Evolutionary conservation across 2,113 vertebrate genomes (phyloP), one percentile per base, ranked within the genome.

Genomic region (Anoplopoma fimbria): DNA sequence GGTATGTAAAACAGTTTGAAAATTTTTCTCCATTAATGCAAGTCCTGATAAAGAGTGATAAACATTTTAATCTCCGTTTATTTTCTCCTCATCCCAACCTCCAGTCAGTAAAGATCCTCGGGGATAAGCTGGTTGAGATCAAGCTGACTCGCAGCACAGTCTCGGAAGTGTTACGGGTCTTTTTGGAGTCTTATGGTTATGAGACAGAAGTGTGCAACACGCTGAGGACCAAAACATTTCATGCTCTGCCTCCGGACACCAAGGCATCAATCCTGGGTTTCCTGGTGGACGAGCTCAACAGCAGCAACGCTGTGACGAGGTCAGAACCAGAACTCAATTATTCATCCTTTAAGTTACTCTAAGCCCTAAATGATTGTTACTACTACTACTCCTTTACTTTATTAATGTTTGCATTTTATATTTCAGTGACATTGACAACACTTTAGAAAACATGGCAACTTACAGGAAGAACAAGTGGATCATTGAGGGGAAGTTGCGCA

Each of bases 381-480:
- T 29, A 0, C 2, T 38, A 33, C 69, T 51, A 25, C 34, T 25
- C 4, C 58, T 7, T 36, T 33, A 38, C 13, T 21, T 80, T 25
- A 34, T 36, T 65, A 42, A 62, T 36, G 9, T 6, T 0, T 69
- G 2, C 12, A 0, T 75, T 73, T 77, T 82, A 19, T 33, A 23
- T 51, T 89, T 62, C 95, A 99, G 98, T 42, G 97, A 99, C 92
- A 98, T 99, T 36, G 98, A 99, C 92, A 98, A 97, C 93, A 98
- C 97, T 3, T 86, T 99, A 89, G 98, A 99, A 90, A 98, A 88
- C 92, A 98, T 99, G 96, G 91, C 96, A 64, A 96, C 84, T 89
- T 98, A 96, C 92, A 95, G 97, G 88, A 99, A 96, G 91, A 99
- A 95, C 92, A 99, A 99, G 84, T 99, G 98, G 98, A 97, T 97